Evolutionary conservation across 35 echinoderm and acorn worm genomes (phyloP), one percentile per base, ranked within the genome.

Genomic region (Patiria miniata): DNA sequence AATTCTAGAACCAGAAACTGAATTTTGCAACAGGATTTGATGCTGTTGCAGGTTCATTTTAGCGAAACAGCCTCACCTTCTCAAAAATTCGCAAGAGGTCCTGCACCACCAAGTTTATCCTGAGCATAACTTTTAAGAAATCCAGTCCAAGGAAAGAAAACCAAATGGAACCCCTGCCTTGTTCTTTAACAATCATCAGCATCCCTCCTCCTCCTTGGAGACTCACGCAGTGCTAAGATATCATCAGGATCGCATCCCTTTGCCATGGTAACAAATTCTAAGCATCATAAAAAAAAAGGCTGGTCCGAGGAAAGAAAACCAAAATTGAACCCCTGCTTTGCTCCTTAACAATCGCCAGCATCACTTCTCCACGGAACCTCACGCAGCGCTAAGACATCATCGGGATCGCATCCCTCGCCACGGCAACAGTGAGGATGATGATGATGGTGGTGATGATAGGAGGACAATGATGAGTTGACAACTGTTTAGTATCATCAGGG

Each of bases 11-110:
- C 12, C 4, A 12, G 42, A 47, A 47, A 47, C 4, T 47, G 42
- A 47, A 47, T 47, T 47, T 47, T 12, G 12, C 4, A 12, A 4
- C 42, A 12, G 12, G 42, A 47, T 47, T 47, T 47, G 42, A 47
- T 12, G 4, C 42, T 47, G 4, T 47, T 12, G 42, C 12, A 47
- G 12, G 4, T 4, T 12, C 42, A 47, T 47, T 4, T 47, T 47
- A 47, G 42, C 4, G 42, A 12, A 12, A 12, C 42, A 12, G 42
- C 29, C 38, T 73, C 86, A 92, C 90, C 90, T 92, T 87, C 50
- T 92, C 90, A 87, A 92, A 92, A 29, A 55, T 92, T 22, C 28
- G 51, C 56, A 92, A 87, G 39, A 92, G 37, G 34, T 92, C 90
- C 50, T 87, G 78, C 39, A 92, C 51, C 7, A 81, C 39, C 16